Evolutionary conservation across 2,113 vertebrate genomes (phyloP).

Genomic region (Silurus glanis): DNA sequence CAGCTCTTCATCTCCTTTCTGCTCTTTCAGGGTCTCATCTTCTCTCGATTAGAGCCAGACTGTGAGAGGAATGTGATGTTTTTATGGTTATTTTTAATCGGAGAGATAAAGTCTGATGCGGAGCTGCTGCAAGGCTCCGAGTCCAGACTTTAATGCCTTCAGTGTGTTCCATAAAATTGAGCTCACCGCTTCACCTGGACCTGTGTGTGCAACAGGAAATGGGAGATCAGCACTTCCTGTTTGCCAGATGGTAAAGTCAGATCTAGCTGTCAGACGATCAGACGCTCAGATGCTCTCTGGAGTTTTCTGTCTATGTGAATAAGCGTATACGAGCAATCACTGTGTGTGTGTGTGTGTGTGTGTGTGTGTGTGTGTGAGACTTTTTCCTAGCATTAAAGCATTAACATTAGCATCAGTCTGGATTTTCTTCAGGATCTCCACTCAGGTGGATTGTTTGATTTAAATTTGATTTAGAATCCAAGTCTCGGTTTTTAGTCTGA

Average conservation of each 20-base stretch:
- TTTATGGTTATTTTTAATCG: not conserved
- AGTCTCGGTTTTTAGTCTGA: too few relatives aligned
- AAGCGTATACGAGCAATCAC: not conserved
- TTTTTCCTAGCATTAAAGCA: too few relatives aligned
- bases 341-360: not conserved
- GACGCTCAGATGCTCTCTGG: not conserved
- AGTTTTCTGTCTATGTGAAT: not conserved
- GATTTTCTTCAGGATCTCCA: too few relatives aligned
- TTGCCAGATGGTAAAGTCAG: conserved; percentile 53
- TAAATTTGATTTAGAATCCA: too few relatives aligned
- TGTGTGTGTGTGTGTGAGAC: not conserved
- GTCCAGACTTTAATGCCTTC: conserved; percentile 71
- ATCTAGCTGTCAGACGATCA: not conserved
- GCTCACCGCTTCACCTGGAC: conserved; percentile 52
- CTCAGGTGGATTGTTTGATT: too few relatives aligned
- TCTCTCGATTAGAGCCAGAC: not conserved
- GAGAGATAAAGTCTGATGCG: not conserved
- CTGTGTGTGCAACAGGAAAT: conserved; percentile 62
- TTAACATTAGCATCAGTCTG: too few relatives aligned
- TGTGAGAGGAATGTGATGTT: not conserved
- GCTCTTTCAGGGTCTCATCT: not conserved
- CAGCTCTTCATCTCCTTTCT: not conserved
- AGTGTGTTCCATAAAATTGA: conserved; percentile 64
- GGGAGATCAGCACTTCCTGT: conserved; percentile 69
- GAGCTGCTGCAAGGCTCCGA: not conserved